These are phyloP conservation scores for Galaxias olidus DNA, from an alignment of 2,797 vertebrate genomes.

Conservation along the genomic window DNA sequence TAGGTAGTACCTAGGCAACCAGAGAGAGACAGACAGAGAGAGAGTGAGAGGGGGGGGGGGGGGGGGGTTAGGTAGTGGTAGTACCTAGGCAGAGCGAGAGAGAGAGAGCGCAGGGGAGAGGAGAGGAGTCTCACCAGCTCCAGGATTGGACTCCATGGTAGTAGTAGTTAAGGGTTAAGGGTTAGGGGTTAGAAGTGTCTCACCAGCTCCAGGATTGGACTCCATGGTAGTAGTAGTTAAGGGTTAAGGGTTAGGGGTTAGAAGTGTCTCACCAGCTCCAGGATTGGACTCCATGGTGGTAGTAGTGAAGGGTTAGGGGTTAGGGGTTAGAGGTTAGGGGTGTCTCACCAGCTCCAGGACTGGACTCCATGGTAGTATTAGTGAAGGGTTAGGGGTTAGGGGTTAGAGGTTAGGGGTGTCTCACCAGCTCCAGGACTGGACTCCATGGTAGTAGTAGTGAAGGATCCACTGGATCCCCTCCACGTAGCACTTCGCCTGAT, in stretches of 20 bases:
- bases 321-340: neutral
- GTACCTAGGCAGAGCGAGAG: neutral
- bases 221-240: constrained; percentile 89
- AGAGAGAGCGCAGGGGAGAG: neutral
- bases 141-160: neutral
- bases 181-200: constrained; percentile 46
- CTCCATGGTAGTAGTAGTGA: constrained; percentile 98
- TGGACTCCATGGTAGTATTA: constrained; percentile 99
- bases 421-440: constrained; percentile 99
- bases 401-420: constrained; percentile 31
- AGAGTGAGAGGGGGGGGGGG: neutral
- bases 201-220: constrained; percentile 99
- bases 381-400: too few relatives aligned
- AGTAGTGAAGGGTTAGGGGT: constrained; percentile 70
- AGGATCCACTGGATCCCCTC: constrained; percentile 99
- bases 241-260: neutral
- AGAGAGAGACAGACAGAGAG: neutral
- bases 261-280: constrained; percentile 93
- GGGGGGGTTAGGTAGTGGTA: neutral
- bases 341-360: constrained; percentile 97
- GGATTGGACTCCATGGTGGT: constrained; percentile 97
- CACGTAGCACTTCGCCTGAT: constrained; percentile 91
- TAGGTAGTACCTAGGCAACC: constrained; percentile 3
- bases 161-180: neutral
- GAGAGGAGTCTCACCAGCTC: too few relatives aligned